phyloP scores from a whole-genome alignment of 2,113 vertebrate species.

The Spea bombifrons region DNA sequence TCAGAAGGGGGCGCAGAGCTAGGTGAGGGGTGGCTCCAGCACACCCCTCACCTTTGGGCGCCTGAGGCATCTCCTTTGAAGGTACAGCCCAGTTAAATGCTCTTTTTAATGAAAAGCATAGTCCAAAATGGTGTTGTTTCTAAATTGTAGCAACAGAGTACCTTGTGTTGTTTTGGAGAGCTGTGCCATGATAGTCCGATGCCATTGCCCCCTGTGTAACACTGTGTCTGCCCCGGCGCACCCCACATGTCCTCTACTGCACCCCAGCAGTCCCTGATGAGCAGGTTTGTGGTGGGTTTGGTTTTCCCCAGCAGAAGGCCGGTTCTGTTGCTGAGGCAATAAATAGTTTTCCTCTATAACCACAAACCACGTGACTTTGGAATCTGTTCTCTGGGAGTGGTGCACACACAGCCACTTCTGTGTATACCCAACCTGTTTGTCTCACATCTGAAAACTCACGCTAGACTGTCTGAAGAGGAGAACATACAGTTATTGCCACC shows the following conservation, averaged over 20 bases:
- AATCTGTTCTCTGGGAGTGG: slow-evolving; percentile 44
- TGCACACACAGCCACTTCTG: slow-evolving; percentile 41
- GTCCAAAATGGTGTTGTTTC: no score
- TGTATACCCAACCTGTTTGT: slow-evolving; percentile 24
- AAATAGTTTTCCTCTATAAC: slow-evolving; percentile 47
- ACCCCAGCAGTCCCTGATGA: slow-evolving; percentile 15
- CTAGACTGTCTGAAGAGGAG: neutral
- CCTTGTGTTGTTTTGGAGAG: no score
- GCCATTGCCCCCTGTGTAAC: no score
- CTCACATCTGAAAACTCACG: slow-evolving; percentile 12
- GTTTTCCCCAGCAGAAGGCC: slow-evolving; percentile 34
- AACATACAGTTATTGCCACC: neutral
- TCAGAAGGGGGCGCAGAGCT: no score
- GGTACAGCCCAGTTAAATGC: no score
- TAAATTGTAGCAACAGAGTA: no score
- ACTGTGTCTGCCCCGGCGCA: neutral
- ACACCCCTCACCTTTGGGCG: no score
- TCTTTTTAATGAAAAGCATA: no score
- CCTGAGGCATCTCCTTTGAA: no score
- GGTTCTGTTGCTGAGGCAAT: slow-evolving; percentile 42
- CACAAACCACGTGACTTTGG: slow-evolving; percentile 46
- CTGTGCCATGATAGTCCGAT: no score
- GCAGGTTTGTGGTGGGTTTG: slow-evolving; percentile 16
- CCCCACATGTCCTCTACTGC: neutral
- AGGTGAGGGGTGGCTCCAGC: no score